phyloP scores from a whole-genome alignment of 2,888 invertebrate species.

The Cephonodes hylas region DNA sequence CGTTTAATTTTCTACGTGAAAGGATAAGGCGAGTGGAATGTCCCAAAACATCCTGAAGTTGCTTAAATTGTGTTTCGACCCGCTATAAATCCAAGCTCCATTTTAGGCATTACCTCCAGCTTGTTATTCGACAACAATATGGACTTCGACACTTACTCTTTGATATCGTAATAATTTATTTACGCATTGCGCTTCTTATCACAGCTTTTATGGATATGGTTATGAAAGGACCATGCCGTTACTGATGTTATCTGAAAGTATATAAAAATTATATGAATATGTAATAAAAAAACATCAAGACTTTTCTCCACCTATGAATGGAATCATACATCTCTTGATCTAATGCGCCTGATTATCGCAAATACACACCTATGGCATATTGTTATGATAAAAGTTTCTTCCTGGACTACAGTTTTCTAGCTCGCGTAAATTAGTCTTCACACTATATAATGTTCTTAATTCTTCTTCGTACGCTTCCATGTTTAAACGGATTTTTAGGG shows the following conservation, averaged over 20 bases:
- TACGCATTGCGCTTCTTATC: neutral
- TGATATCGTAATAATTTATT: neutral
- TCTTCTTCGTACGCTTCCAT: no score
- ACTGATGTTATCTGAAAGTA: neutral
- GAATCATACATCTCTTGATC: no score
- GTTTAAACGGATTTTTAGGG: no score
- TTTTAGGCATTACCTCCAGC: slow-evolving; percentile 32
- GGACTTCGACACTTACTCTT: neutral
- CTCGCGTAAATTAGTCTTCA: no score
- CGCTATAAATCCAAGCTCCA: slow-evolving; percentile 43
- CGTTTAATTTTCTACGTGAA: slow-evolving; percentile 81
- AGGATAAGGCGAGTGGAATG: slow-evolving; percentile 75
- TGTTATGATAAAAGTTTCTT: no score
- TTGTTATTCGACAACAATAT: slow-evolving; percentile 25
- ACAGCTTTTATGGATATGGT: neutral
- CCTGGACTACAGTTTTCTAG: no score
- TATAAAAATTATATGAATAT: neutral
- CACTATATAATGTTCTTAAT: no score
- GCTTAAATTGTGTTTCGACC: slow-evolving; percentile 65
- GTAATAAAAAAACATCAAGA: no score
- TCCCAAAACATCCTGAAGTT: slow-evolving; percentile 60
- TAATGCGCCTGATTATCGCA: no score
- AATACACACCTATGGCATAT: no score
- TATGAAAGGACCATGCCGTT: neutral
- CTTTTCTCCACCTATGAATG: no score